Conservation (phyloP, 1,140 invertebrate genomes). For the Cotesia glomerata region DNA sequence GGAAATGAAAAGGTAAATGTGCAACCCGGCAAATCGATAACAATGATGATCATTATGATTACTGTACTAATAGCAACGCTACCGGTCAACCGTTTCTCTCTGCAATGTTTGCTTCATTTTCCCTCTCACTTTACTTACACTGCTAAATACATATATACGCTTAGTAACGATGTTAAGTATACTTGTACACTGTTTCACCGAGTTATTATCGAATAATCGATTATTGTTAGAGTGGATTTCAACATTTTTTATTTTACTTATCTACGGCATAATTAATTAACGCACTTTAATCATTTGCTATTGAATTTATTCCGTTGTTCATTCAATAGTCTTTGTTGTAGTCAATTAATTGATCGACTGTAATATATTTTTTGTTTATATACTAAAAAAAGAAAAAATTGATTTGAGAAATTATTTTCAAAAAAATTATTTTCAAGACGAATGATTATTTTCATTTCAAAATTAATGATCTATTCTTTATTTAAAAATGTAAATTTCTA, state of each 20-base stretch:
- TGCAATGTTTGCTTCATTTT: conserved; percentile 21
- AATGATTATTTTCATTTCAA: no score
- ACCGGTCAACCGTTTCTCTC: conserved; percentile 19
- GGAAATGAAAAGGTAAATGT: conserved; percentile 21
- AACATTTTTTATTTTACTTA: background rate
- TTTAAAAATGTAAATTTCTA: no score
- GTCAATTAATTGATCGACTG: no score
- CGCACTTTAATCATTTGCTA: background rate
- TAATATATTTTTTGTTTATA: no score
- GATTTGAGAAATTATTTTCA: no score
- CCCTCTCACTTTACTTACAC: background rate
- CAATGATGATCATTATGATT: conserved; percentile 36
- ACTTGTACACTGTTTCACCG: background rate
- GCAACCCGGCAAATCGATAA: conserved; percentile 30
- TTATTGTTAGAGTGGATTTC: conserved; percentile 14
- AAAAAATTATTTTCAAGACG: no score
- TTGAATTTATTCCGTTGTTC: background rate
- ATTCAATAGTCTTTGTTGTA: no score
- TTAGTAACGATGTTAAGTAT: no score
- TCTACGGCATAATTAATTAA: conserved; percentile 1
- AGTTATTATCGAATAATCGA: conserved; percentile 19
- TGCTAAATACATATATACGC: background rate
- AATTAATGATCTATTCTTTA: no score
- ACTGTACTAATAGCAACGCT: conserved; percentile 33
- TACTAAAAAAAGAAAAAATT: no score